These are phyloP conservation scores for Brenthis ino DNA, from an alignment of 2,888 invertebrate species.

Conservation along the genomic window DNA sequence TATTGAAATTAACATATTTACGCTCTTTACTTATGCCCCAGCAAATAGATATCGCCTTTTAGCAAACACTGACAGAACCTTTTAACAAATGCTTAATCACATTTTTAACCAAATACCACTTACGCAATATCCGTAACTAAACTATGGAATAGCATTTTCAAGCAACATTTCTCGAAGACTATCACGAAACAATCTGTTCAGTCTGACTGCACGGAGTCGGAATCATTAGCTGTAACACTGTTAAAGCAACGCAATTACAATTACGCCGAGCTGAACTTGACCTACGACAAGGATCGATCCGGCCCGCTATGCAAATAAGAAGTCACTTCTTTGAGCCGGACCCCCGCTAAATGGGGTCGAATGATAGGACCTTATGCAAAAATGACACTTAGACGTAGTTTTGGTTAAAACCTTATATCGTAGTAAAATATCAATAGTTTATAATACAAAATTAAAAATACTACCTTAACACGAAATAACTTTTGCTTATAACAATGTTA, in stretches of 20 bases:
- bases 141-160: not conserved
- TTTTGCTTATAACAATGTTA: too few relatives aligned
- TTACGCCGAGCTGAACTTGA: slow-evolving; percentile 73
- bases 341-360: slow-evolving; percentile 37
- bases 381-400: not conserved
- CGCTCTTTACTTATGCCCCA: too few relatives aligned
- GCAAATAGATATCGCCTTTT: too few relatives aligned
- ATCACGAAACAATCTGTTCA: slow-evolving; percentile 26
- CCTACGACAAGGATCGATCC: slow-evolving; percentile 73
- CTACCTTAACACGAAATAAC: too few relatives aligned
- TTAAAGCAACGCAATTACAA: slow-evolving; percentile 74
- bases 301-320: slow-evolving; percentile 76
- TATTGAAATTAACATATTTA: too few relatives aligned
- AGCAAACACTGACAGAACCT: too few relatives aligned
- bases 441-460: too few relatives aligned
- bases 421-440: too few relatives aligned
- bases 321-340: slow-evolving; percentile 57
- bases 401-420: not conserved
- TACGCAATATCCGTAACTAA: not conserved
- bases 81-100: not conserved
- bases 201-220: slow-evolving; percentile 39
- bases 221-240: slow-evolving; percentile 65
- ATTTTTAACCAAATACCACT: not conserved
- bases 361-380: slow-evolving; percentile 35
- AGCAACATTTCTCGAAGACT: not conserved